Evolutionary conservation across 2,797 vertebrate genomes (phyloP).

Genomic region (Sorex maritimensis): DNA sequence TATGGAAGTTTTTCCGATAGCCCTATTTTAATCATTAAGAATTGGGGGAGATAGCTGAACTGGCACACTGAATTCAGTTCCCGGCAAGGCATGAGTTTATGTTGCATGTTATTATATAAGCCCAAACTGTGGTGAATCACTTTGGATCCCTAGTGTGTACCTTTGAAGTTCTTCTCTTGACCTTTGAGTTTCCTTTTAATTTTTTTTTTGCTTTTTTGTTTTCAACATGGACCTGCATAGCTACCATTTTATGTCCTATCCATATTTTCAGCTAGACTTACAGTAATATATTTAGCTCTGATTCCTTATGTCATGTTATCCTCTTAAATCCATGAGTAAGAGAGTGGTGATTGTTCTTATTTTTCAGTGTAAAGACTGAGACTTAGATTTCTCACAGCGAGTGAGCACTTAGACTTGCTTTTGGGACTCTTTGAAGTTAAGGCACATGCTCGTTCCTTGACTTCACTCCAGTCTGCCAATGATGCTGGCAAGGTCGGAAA

Average conservation of each 20-base stretch:
- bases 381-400: constrained; percentile 52
- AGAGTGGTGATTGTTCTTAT: constrained; percentile 55
- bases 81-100: not conserved
- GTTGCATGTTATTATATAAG: not conserved
- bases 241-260: not conserved
- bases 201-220: constrained; percentile 38
- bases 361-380: constrained; percentile 61
- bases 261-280: no score
- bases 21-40: not conserved
- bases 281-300: not conserved
- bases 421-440: constrained; percentile 47
- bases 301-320: constrained; percentile 14
- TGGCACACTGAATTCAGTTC: no score
- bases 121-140: not conserved
- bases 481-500: constrained; percentile 67
- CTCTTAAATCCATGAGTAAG: constrained; percentile 47
- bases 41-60: no score
- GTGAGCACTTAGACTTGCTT: constrained; percentile 52
- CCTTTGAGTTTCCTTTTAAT: constrained; percentile 8
- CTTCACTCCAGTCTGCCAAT: constrained; percentile 4
- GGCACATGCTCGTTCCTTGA: constrained; percentile 25
- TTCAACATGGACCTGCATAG: not conserved
- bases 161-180: constrained; percentile 45
- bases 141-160: constrained; percentile 47
- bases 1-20: constrained; percentile 23